A percentile compares a stretch with the other conserved stretches of the same genome.
Evolutionary conservation across 2,113 vertebrate genomes (phyloP).

Genomic region (Burhinus oedicnemus): DNA sequence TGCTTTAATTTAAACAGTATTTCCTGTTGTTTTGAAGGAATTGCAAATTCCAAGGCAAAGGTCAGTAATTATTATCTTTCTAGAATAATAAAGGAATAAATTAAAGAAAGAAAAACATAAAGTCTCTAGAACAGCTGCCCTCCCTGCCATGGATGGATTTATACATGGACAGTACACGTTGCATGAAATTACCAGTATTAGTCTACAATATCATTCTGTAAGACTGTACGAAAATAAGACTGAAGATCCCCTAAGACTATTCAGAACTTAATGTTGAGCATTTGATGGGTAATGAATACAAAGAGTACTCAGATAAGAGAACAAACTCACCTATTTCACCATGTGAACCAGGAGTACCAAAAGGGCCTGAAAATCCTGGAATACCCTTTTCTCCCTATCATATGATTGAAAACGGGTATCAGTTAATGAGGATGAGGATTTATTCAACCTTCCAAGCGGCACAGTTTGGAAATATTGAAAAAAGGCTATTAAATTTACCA

Average conservation of each 20-base stretch:
- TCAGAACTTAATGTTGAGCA: background rate
- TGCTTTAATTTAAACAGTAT: background rate
- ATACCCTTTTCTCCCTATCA: conserved; percentile 86
- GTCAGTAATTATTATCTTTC: background rate
- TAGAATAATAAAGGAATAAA: background rate
- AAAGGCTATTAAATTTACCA: background rate
- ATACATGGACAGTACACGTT: background rate
- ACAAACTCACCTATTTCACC: conserved; percentile 83
- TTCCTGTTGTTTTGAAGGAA: background rate
- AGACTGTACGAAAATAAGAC: background rate
- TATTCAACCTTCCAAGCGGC: background rate
- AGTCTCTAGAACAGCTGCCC: background rate
- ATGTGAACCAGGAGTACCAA: conserved; percentile 79
- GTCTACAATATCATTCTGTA: background rate
- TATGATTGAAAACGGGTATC: background rate
- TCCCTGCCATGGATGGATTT: background rate
- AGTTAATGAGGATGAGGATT: background rate
- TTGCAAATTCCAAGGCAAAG: background rate
- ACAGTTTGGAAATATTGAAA: background rate
- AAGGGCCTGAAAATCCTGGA: conserved; percentile 79
- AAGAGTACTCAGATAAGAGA: background rate
- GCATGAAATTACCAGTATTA: background rate
- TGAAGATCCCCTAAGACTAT: background rate
- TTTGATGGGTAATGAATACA: background rate
- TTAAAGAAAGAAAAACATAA: background rate